These are phyloP conservation scores for Elymnias hypermnestra DNA, from an alignment of 1,140 invertebrate species.

Conservation along the genomic window DNA sequence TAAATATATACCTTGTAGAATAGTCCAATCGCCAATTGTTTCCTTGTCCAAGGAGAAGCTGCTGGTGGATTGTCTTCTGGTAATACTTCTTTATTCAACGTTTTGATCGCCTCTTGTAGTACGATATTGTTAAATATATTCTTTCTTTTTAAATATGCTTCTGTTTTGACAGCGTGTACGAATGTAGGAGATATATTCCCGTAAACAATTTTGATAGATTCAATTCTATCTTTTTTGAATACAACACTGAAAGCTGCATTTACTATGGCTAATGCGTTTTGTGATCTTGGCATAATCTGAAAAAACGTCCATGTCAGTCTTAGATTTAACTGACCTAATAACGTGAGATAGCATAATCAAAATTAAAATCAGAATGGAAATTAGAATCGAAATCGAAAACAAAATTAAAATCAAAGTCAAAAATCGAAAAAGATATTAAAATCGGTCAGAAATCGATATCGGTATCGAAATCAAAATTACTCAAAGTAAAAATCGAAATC, in stretches of 20 bases:
- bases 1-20: slow-evolving; percentile 82
- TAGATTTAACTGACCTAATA: too few relatives aligned
- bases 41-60: slow-evolving; percentile 80
- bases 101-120: slow-evolving; percentile 77
- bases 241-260: slow-evolving; percentile 85
- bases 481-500: too few relatives aligned
- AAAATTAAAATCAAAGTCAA: too few relatives aligned
- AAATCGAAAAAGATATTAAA: too few relatives aligned
- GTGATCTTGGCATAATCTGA: slow-evolving; percentile 80
- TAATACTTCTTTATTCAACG: slow-evolving; percentile 78
- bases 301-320: too few relatives aligned
- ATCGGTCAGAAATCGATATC: too few relatives aligned
- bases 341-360: too few relatives aligned
- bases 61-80: slow-evolving; percentile 81
- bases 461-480: too few relatives aligned
- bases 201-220: slow-evolving; percentile 70
- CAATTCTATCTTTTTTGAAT: slow-evolving; percentile 42
- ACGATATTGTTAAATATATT: slow-evolving; percentile 67
- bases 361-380: too few relatives aligned
- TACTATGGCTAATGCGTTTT: slow-evolving; percentile 89
- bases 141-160: slow-evolving; percentile 79
- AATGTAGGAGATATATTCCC: slow-evolving; percentile 85
- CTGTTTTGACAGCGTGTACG: slow-evolving; percentile 82
- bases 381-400: too few relatives aligned
- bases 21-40: slow-evolving; percentile 80